phyloP scores from a whole-genome alignment of 2,113 vertebrate species.

The Pungitius pungitius region DNA sequence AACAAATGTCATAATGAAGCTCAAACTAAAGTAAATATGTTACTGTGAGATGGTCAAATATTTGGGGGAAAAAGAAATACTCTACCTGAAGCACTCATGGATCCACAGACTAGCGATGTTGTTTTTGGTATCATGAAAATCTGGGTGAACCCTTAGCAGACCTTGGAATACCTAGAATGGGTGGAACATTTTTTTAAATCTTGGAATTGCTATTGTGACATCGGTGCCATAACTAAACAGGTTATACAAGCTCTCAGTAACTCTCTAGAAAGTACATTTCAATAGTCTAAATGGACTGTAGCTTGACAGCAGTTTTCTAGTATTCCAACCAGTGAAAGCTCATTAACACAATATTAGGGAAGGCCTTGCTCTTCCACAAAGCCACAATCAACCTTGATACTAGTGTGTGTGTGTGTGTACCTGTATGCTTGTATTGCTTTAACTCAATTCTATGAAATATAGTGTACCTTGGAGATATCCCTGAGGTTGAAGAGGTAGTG shows the following conservation, averaged over 20 bases:
- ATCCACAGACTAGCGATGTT: constrained; percentile 88
- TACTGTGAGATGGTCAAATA: neutral
- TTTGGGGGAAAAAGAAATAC: neutral
- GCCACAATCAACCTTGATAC: neutral
- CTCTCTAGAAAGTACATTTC: neutral
- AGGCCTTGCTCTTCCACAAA: too few species aligned
- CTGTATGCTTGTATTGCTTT: neutral
- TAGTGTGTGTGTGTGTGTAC: neutral
- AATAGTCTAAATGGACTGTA: neutral
- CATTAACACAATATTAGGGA: neutral
- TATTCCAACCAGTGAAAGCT: neutral
- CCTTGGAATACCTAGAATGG: constrained; percentile 88
- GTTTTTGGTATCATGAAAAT: constrained; percentile 86
- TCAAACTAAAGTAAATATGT: neutral
- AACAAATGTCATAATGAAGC: neutral
- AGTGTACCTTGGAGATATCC: constrained; percentile 89
- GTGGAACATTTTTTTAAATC: neutral
- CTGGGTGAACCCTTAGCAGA: constrained; percentile 85
- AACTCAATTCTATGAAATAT: neutral
- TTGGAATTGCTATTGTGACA: neutral
- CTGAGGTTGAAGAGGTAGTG: constrained; percentile 94
- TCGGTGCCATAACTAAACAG: neutral
- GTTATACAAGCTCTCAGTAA: neutral
- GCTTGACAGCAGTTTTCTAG: too few species aligned
- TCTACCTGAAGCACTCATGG: constrained; percentile 90